These are phyloP conservation scores for Porphyrio hochstetteri DNA, from an alignment of 2,113 vertebrate species.

Conservation along the genomic window DNA sequence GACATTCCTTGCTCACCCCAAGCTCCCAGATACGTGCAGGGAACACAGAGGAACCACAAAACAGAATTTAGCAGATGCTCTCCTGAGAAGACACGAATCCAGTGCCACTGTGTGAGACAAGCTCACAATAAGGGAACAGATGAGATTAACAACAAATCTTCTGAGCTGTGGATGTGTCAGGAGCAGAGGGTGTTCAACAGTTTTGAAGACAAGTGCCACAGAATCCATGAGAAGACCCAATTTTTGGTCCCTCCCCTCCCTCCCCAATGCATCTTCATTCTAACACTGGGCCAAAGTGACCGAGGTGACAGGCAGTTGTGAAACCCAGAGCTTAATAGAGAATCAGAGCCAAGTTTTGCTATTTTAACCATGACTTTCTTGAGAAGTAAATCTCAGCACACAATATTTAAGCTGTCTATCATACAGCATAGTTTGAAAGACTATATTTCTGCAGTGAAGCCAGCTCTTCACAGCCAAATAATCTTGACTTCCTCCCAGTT, in stretches of 20 bases:
- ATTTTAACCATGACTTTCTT: not conserved
- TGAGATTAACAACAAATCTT: not conserved
- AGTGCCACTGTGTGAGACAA: not conserved
- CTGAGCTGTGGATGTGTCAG: not conserved
- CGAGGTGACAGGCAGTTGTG: not conserved
- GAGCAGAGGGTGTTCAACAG: not conserved
- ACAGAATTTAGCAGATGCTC: rapidly evolving
- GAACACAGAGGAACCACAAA: not conserved
- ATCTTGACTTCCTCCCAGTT: not conserved
- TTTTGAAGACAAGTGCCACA: not conserved
- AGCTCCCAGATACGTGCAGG: not conserved
- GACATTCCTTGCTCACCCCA: not conserved
- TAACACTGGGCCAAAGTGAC: not conserved
- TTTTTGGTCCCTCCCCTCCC: not conserved
- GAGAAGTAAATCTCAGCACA: not conserved
- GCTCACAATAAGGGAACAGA: not conserved
- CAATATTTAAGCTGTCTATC: not conserved
- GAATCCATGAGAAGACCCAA: not conserved
- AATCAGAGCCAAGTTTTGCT: not conserved
- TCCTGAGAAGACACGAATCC: not conserved
- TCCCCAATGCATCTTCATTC: not conserved
- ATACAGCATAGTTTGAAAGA: not conserved
- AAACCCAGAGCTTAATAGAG: not conserved
- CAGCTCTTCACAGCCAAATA: not conserved
- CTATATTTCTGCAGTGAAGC: not conserved